These are phyloP conservation scores for Syngnathoides biaculeatus DNA, from an alignment of 2,113 vertebrate species.

Conservation along the genomic window DNA sequence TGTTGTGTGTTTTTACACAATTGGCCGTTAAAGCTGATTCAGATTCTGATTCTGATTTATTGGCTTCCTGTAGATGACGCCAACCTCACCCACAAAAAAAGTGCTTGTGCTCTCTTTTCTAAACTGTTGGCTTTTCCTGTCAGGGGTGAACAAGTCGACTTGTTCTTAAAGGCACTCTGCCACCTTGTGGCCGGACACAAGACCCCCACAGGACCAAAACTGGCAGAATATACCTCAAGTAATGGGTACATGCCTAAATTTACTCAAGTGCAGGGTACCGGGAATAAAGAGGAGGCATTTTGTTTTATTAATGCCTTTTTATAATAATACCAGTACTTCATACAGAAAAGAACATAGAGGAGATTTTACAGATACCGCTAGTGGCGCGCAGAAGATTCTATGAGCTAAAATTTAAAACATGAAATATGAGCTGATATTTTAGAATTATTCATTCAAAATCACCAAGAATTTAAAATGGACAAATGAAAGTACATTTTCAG, in stretches of 20 bases:
- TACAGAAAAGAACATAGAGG: too few relatives aligned
- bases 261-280: neutral
- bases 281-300: neutral
- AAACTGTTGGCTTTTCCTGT: conserved; percentile 4
- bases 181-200: neutral
- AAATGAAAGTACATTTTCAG: too few relatives aligned
- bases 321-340: too few relatives aligned
- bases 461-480: too few relatives aligned
- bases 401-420: too few relatives aligned
- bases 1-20: too few relatives aligned
- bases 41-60: too few relatives aligned
- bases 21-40: too few relatives aligned
- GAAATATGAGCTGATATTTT: too few relatives aligned
- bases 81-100: conserved; percentile 18
- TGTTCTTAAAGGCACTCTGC: neutral
- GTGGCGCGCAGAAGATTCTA: too few relatives aligned
- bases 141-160: conserved; percentile 13
- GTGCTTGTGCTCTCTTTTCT: conserved; percentile 13
- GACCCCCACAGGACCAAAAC: neutral
- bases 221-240: neutral
- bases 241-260: neutral
- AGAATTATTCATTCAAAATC: too few relatives aligned
- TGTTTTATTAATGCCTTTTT: neutral
- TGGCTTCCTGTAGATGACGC: conserved; percentile 31
- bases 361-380: too few relatives aligned